A percentile compares a stretch with the other conserved stretches of the same genome.
These are phyloP conservation scores for Aix galericulata DNA, from an alignment of 2,113 vertebrate species.

Conservation along the genomic window DNA sequence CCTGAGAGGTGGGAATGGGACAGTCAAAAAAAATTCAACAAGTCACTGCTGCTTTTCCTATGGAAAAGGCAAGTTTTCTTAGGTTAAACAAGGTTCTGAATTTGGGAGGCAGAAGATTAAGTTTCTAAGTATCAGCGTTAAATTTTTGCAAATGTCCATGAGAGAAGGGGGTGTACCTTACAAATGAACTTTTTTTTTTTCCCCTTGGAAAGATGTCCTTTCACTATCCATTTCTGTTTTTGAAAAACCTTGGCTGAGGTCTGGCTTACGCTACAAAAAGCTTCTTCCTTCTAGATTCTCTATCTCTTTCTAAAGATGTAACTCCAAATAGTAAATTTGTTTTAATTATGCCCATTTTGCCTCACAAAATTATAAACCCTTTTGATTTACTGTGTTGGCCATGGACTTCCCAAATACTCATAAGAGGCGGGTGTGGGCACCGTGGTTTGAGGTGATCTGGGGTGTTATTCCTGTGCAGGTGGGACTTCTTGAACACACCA, in stretches of 20 bases:
- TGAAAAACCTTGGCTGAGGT: no score
- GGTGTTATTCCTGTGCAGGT: background rate
- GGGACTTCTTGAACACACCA: background rate
- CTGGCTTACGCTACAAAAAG: no score
- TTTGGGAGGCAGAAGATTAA: background rate
- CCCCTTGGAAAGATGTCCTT: no score
- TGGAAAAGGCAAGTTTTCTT: background rate
- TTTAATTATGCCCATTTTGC: no score
- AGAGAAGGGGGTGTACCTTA: background rate
- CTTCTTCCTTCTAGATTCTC: background rate
- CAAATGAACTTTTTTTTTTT: background rate
- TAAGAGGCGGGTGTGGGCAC: background rate
- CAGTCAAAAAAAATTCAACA: background rate
- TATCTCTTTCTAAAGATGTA: background rate
- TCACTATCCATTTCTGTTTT: no score
- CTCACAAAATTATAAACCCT: background rate
- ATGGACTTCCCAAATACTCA: background rate
- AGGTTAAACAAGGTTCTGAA: background rate
- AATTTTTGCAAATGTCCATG: background rate
- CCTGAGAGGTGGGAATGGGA: background rate
- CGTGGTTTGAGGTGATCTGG: background rate
- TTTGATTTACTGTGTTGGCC: background rate
- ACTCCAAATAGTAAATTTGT: background rate
- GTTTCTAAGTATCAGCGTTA: background rate
- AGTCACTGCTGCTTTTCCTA: background rate